A percentile compares a stretch with the other conserved stretches of the same genome.
phyloP scores from a whole-genome alignment of 2,797 vertebrate species.

The Dryobates pubescens region DNA sequence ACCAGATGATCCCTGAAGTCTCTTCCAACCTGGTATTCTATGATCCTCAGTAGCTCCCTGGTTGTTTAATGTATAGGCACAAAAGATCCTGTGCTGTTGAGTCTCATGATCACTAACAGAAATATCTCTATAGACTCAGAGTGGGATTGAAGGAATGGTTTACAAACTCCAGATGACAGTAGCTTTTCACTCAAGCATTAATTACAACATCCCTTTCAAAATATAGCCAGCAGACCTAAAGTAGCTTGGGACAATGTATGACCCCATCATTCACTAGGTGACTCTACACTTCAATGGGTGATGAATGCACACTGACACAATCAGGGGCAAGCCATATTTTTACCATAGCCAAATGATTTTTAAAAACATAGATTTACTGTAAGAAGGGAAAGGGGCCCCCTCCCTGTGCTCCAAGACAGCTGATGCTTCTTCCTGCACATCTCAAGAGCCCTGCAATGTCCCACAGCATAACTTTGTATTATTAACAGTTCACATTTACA shows the following conservation, averaged over 20 bases:
- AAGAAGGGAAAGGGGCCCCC: not conserved
- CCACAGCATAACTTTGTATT: not conserved
- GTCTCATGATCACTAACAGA: not conserved
- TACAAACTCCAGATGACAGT: not conserved
- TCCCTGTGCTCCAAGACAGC: not conserved
- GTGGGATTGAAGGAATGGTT: not conserved
- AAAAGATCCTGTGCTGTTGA: not conserved
- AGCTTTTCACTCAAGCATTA: not conserved
- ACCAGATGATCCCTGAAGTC: too few species aligned
- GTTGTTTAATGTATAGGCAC: not conserved
- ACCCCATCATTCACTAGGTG: not conserved
- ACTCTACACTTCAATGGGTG: not conserved
- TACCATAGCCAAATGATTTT: not conserved
- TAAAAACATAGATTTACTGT: not conserved
- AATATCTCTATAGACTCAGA: not conserved
- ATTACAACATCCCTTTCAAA: not conserved
- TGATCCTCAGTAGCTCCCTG: not conserved
- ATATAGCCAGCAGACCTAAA: too few species aligned
- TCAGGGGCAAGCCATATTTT: not conserved
- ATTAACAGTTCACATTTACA: too few species aligned
- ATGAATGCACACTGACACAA: not conserved
- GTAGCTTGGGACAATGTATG: too few species aligned
- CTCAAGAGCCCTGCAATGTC: not conserved
- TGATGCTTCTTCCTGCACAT: not conserved
- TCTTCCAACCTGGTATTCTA: too few species aligned